Base-by-base conservation (phyloP, 2,113 vertebrate genomes). In the Notothenia coriiceps region DNA sequence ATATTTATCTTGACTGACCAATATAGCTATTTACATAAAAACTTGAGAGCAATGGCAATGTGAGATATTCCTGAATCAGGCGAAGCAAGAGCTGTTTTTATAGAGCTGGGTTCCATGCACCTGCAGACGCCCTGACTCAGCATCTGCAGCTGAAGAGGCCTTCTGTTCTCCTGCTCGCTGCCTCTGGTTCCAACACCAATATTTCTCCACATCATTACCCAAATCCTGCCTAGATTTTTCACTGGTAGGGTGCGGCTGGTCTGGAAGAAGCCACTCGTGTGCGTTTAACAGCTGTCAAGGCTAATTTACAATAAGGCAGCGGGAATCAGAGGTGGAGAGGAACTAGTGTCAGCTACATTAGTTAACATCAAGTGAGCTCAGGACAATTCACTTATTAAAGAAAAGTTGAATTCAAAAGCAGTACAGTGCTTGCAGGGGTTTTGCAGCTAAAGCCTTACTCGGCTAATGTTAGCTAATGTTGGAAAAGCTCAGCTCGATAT, bases 61-160 rank as follows among this genome's bases (percentile, higher is more conserved):
- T 77, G 79, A 63, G 59, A 65, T 79, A 60, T 88, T 90, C 87
- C 89, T 92, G 90, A 93, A 90, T 83, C 54, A 40, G 35, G 6
- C 35, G 7, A 7, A 40, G 35, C 35, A 40, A 29, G 35, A 6
- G 35, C 35, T 40, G 35, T 40, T 7, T 40, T 40, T 1, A 40
- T 40, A 40, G 35, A 40, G 35, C 35, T 40, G 35, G 35, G 35
- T 40, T 40, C 29, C 29, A 4, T 29, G 29, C 29, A 29, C 29
- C 77, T 83, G 82, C 60, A 80, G 55, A 67, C 43, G 4, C 59
- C 52, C 65, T 50, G 77, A 83, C 82, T 69, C 66, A 43, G 40
- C 68, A 56, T 49, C 18, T 22, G 12, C 9, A 17, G 59, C 78
- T 73, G 15, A 72, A 89, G 88, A 52, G 57, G 64, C 47, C 66